Conservation (phyloP, 2,888 invertebrate genomes). For the Pyrgus malvae region DNA sequence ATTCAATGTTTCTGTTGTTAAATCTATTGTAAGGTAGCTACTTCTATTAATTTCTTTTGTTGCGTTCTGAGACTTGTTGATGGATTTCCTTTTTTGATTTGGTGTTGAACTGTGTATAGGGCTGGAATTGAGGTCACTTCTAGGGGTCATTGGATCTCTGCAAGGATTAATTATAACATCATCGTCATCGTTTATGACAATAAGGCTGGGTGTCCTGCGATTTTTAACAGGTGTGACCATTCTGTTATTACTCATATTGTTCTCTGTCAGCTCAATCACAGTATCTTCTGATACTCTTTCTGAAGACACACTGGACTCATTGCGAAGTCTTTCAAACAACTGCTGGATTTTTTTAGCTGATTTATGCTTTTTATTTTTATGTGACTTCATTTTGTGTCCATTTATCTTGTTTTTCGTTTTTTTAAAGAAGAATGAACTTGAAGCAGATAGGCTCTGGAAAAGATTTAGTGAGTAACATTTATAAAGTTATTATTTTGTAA, state of each 20-base stretch:
- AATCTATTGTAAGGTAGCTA: constrained; percentile 64
- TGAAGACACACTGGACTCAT: constrained; percentile 32
- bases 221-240: constrained; percentile 24
- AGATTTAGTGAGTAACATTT: no score
- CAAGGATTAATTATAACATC: constrained; percentile 31
- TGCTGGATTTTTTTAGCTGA: constrained; percentile 41
- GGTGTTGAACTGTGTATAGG: constrained; percentile 59
- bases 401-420: not conserved
- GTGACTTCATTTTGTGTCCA: not conserved
- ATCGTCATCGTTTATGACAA: constrained; percentile 49
- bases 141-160: constrained; percentile 24
- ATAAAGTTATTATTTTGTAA: not conserved
- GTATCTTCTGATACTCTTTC: constrained; percentile 30
- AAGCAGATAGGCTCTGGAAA: not conserved
- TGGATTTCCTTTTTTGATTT: constrained; percentile 33
- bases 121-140: constrained; percentile 22
- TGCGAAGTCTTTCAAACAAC: constrained; percentile 43
- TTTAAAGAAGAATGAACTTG: not conserved
- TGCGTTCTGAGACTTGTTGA: constrained; percentile 43
- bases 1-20: constrained; percentile 47
- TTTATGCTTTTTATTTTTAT: constrained; percentile 37
- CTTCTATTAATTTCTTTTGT: constrained; percentile 57
- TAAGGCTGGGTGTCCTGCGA: constrained; percentile 18
- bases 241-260: constrained; percentile 6
- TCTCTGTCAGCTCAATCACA: constrained; percentile 41